Conservation (phyloP, 2,888 invertebrate species). For the Pandemis heparana region DNA sequence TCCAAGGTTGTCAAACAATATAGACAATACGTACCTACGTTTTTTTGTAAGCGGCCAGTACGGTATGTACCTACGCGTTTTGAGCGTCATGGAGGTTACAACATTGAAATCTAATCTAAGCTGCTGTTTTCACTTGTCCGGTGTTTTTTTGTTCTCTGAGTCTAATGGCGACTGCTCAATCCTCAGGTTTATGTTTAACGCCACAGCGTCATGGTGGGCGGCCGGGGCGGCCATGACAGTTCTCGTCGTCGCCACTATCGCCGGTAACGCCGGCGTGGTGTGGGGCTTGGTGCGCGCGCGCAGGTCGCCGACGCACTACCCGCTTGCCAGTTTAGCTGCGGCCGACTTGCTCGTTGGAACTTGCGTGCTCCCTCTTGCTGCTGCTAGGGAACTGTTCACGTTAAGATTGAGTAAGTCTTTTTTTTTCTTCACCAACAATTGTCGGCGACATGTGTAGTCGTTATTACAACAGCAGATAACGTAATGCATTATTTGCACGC, state of each 20-base stretch:
- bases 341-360: constrained; percentile 87
- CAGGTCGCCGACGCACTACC: constrained; percentile 86
- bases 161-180: no score
- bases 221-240: constrained; percentile 60
- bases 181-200: background rate
- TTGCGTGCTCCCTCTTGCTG: constrained; percentile 85
- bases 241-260: constrained; percentile 59
- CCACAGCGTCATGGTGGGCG: constrained; percentile 58
- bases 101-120: no score
- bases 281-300: constrained; percentile 62
- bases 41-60: no score
- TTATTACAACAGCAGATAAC: no score
- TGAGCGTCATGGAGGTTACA: no score
- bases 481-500: no score
- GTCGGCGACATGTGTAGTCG: no score
- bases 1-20: no score
- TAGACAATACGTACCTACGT: no score
- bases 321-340: constrained; percentile 88
- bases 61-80: no score
- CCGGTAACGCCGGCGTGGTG: constrained; percentile 70
- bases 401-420: constrained; percentile 75
- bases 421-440: no score
- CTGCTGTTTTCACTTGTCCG: background rate
- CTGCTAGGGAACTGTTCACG: constrained; percentile 84
- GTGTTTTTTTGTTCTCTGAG: no score